Percentiles rank a stretch among this genome's conserved stretches.
Evolutionary conservation across 2,797 vertebrate genomes (phyloP).

Genomic region (Gymnocypris eckloni): DNA sequence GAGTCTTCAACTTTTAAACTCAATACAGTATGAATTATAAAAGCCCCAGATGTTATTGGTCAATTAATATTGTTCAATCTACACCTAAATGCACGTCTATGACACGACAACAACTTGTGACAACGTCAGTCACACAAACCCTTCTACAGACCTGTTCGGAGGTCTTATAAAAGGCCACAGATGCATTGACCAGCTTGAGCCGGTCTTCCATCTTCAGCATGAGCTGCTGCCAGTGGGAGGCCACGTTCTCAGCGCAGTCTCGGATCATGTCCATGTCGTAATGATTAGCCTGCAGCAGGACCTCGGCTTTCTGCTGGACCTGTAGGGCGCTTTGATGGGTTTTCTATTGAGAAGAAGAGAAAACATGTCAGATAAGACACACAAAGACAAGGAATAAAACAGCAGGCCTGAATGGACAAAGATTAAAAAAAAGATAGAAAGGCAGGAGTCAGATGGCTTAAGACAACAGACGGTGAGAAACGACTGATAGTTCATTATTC

Average conservation of each 20-base stretch:
- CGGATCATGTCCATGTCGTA: slow-evolving; percentile 99
- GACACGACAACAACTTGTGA: not conserved
- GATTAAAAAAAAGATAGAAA: not conserved
- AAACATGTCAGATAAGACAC: slow-evolving; percentile 26
- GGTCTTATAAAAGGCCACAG: slow-evolving; percentile 98
- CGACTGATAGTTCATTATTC: not conserved
- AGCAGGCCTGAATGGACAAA: not conserved
- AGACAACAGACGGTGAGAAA: not conserved
- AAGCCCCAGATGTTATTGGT: not conserved
- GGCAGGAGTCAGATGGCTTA: not conserved
- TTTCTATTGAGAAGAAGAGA: slow-evolving; percentile 51
- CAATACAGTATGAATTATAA: not conserved
- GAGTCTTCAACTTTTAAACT: not conserved
- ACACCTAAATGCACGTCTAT: not conserved
- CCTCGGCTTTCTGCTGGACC: slow-evolving; percentile 98
- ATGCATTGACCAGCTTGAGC: slow-evolving; percentile 96
- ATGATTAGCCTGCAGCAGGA: slow-evolving; percentile 95
- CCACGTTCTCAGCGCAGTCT: slow-evolving; percentile 97
- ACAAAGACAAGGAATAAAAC: not conserved
- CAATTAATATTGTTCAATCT: not conserved
- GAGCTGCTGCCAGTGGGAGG: slow-evolving; percentile 98
- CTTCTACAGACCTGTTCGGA: slow-evolving; percentile 89
- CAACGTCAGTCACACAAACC: not conserved
- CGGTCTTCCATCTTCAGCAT: slow-evolving; percentile 99
- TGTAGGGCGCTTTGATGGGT: slow-evolving; percentile 82